A percentile compares a stretch with the other conserved stretches of the same genome.
These are phyloP conservation scores for Stenopsyche tienmushanensis DNA, from an alignment of 1,140 invertebrate genomes.

Conservation along the genomic window DNA sequence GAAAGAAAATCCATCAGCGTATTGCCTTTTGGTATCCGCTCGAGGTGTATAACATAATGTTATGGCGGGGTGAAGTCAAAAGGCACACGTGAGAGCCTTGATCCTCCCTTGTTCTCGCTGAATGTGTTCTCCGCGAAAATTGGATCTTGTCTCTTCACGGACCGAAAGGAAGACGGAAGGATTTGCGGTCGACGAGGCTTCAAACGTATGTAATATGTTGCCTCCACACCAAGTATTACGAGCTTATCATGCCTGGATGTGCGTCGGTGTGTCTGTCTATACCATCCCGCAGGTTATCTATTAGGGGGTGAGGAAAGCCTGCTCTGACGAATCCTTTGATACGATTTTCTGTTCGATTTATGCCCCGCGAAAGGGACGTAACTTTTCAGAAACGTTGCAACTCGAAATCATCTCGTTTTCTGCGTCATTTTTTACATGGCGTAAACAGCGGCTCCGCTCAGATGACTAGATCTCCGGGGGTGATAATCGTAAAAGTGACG, in stretches of 20 bases:
- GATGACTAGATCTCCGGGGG: not conserved
- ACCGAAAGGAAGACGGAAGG: slow-evolving; percentile 32
- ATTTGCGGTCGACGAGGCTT: slow-evolving; percentile 32
- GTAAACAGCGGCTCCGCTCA: too few species aligned
- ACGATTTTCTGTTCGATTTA: slow-evolving; percentile 18
- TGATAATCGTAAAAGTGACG: not conserved
- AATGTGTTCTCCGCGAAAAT: slow-evolving; percentile 35
- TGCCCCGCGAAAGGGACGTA: slow-evolving; percentile 5
- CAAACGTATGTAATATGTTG: slow-evolving; percentile 26
- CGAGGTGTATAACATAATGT: slow-evolving; percentile 26
- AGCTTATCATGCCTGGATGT: slow-evolving; percentile 24
- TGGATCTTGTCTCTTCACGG: slow-evolving; percentile 39
- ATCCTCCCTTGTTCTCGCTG: not conserved
- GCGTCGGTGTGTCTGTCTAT: not conserved
- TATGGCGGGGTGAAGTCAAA: slow-evolving; percentile 33
- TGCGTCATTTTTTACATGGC: not conserved
- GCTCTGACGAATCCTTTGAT: slow-evolving; percentile 27
- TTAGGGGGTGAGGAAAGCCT: not conserved
- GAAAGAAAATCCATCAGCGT: slow-evolving; percentile 35
- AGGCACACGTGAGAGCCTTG: slow-evolving; percentile 26
- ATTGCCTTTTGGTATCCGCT: slow-evolving; percentile 3
- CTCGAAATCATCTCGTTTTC: not conserved
- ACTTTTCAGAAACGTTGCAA: not conserved
- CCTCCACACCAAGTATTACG: slow-evolving; percentile 2
- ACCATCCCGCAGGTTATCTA: not conserved